Base-by-base conservation (phyloP, 1,140 invertebrate genomes). In the Ceratitis capitata region DNA sequence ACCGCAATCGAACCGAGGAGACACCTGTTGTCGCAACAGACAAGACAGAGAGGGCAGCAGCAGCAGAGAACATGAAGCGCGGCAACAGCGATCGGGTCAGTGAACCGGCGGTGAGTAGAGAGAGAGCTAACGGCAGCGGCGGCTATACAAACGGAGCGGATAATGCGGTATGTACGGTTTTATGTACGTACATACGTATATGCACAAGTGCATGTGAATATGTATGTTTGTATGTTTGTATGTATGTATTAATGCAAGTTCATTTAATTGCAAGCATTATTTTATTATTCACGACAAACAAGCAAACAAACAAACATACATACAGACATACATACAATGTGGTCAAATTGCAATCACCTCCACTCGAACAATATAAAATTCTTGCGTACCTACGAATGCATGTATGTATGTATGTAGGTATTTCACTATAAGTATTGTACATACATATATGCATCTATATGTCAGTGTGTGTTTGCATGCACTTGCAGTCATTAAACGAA, bases 401-500 rank as follows among this genome's bases (percentile, higher is more conserved):
- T 16, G 51, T 53, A 53, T 53, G 51, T 53, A 53, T 53, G 51
- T 53, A 53, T 3, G 51, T 53, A 53, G 14, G 51, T 53, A 16
- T 19, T 12, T 49, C 7, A 7, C 7, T 14, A 9, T 49, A 49
- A 49, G 47, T 49, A 14, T 7, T 53, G 51, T 53, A 19, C 56
- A 26, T 61, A 61, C 23, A 26, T 61, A 61, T 29, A 26, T 61
- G 19, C n/a, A 19, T 26, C 7, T 29, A 61, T 26, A 26, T 26
- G 9, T 29, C 9, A 6, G 29, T 29, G 6, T 26, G n/a, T 61
- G 6, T 29, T 16, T 56, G 12, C 12, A 56, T 56, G 35, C n/a
- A 78, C 61, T 69, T 78, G 69, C 69, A 45, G 39, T 78, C 19
- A 45, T 47, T 78, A 78, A 78, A 45, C 69, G 69, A 78, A 78